Conservation (phyloP, 2,113 vertebrate species). For the Gobius niger region DNA sequence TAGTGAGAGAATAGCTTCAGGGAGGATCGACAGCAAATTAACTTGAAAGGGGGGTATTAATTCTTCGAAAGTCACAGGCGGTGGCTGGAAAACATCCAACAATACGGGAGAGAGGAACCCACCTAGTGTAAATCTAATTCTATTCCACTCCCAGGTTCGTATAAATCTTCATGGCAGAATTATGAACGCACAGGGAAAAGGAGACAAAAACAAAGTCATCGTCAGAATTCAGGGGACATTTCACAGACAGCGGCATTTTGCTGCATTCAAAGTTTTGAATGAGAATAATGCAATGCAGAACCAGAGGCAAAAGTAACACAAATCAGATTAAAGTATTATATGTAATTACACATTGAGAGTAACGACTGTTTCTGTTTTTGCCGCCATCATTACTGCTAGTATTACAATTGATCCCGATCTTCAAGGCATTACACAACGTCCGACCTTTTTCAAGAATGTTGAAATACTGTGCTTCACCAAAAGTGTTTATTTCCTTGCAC, state of each 20-base stretch:
- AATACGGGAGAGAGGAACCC: conserved; percentile 20
- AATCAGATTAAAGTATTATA: background rate
- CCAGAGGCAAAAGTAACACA: background rate
- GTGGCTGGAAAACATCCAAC: conserved; percentile 52
- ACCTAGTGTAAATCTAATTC: conserved; percentile 32
- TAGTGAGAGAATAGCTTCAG: conserved; percentile 35
- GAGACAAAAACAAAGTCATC: conserved; percentile 10
- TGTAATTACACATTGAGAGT: background rate
- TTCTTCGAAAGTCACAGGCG: conserved; percentile 37
- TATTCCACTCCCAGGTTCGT: conserved; percentile 22
- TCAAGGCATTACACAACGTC: background rate
- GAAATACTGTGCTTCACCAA: background rate
- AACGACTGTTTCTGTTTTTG: background rate
- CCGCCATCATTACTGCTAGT: background rate
- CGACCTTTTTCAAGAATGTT: background rate
- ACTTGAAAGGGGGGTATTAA: conserved; percentile 50
- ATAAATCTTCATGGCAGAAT: conserved; percentile 24
- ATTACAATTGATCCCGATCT: background rate
- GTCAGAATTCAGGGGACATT: background rate
- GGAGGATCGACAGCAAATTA: conserved; percentile 49
- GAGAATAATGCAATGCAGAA: background rate
- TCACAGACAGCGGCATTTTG: background rate
- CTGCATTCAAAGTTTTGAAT: background rate
- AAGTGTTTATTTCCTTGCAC: conserved; percentile 26
- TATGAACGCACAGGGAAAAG: conserved; percentile 6